phyloP scores from a whole-genome alignment of 1,140 invertebrate species.

The Latrodectus geometricus region DNA sequence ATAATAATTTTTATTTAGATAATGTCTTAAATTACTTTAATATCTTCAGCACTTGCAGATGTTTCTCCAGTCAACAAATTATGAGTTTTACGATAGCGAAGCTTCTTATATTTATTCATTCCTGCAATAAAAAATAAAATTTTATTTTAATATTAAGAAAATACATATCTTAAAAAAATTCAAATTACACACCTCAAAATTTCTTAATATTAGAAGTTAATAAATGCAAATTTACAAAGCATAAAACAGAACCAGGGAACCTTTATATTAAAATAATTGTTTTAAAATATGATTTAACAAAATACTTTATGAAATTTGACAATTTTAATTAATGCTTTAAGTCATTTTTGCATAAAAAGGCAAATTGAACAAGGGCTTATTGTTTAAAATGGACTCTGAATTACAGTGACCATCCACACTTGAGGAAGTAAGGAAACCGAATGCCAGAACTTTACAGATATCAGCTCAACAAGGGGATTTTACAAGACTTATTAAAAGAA shows the following conservation, averaged over 20 bases:
- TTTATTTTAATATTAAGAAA: conserved; percentile 2
- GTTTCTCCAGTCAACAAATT: conserved; percentile 96
- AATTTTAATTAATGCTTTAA: no score
- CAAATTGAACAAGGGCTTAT: no score
- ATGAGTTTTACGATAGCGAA: conserved; percentile 87
- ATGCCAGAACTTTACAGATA: no score
- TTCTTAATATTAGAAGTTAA: background rate
- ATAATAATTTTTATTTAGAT: background rate
- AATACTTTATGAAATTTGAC: no score
- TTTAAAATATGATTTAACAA: no score
- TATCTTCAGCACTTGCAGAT: conserved; percentile 76
- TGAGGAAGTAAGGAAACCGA: no score
- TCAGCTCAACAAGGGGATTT: no score
- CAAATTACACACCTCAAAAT: background rate
- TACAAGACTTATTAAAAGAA: no score
- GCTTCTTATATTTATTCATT: conserved; percentile 93
- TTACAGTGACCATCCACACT: no score
- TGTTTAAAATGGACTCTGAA: no score
- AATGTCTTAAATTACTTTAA: conserved; percentile 67
- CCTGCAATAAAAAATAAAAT: conserved; percentile 65
- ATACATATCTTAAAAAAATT: background rate
- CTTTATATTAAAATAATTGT: no score
- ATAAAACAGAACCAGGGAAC: background rate
- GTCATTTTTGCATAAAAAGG: no score
- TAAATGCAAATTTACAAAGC: background rate